Evolutionary conservation across 2,888 invertebrate species (phyloP).

Genomic region (Pimpla rufipes): DNA sequence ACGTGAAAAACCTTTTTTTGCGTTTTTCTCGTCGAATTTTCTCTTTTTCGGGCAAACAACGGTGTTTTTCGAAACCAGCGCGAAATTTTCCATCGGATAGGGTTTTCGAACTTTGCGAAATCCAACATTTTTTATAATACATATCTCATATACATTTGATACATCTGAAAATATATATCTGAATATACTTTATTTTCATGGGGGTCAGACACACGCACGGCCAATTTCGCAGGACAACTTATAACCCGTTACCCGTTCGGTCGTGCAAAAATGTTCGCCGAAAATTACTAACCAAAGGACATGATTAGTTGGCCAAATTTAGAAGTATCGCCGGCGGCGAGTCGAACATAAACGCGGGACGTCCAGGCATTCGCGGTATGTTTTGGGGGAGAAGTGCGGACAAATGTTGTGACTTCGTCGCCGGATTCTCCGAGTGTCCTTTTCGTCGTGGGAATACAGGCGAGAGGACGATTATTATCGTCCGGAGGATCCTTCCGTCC

Average conservation of each 20-base stretch:
- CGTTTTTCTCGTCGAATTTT: no score
- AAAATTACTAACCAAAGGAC: constrained; percentile 1
- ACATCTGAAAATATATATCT: no score
- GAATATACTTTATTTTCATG: no score
- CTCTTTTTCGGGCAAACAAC: no score
- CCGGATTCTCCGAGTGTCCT: constrained; percentile 21
- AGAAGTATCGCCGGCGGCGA: neutral
- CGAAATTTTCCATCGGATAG: no score
- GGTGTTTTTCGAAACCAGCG: no score
- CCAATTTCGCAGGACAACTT: constrained; percentile 23
- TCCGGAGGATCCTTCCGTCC: constrained; percentile 16
- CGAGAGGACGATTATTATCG: constrained; percentile 42
- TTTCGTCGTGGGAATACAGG: constrained; percentile 30
- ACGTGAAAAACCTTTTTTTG: no score
- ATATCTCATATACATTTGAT: no score
- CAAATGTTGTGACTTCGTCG: constrained; percentile 21
- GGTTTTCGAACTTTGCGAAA: no score
- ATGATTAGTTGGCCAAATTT: constrained; percentile 21
- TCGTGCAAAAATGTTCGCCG: neutral
- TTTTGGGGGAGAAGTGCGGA: neutral
- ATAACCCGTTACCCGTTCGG: neutral
- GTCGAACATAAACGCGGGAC: neutral
- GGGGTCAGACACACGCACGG: constrained; percentile 32
- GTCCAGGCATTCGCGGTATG: constrained; percentile 29
- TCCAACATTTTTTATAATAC: no score